These are phyloP conservation scores for Tretioscincus oriximinensis DNA, from an alignment of 2,113 vertebrate species.

Conservation along the genomic window DNA sequence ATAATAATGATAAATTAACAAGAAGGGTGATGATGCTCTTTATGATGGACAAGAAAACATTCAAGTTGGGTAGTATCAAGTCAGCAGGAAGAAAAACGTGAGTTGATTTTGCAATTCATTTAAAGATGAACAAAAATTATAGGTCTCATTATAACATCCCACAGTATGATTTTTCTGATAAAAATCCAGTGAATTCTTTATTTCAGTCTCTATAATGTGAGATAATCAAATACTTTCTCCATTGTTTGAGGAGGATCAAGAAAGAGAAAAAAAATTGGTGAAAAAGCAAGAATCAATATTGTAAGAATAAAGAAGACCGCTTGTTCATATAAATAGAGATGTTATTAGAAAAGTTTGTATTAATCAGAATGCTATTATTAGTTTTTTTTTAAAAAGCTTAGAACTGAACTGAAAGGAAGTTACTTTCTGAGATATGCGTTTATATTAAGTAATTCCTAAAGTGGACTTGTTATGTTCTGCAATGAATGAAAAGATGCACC, in stretches of 20 bases:
- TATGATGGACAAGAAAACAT: not conserved
- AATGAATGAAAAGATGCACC: not conserved
- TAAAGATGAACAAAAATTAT: not conserved
- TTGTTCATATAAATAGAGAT: slow-evolving; percentile 78
- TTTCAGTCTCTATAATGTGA: slow-evolving; percentile 52
- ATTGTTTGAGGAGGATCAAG: slow-evolving; percentile 59
- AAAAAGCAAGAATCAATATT: slow-evolving; percentile 73
- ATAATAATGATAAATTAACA: not conserved
- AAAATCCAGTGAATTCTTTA: slow-evolving; percentile 31
- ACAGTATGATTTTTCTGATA: not conserved
- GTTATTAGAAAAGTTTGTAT: slow-evolving; percentile 80
- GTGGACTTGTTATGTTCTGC: not conserved
- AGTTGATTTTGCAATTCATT: not conserved
- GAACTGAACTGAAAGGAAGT: slow-evolving; percentile 40
- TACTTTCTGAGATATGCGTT: slow-evolving; percentile 15
- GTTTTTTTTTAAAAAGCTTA: slow-evolving; percentile 60
- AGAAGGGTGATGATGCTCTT: not conserved
- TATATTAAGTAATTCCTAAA: not conserved
- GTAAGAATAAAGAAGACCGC: slow-evolving; percentile 80
- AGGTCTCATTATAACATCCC: not conserved
- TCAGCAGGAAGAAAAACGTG: not conserved
- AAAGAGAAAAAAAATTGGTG: slow-evolving; percentile 74
- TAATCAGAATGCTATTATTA: slow-evolving; percentile 76
- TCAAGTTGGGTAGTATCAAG: not conserved
- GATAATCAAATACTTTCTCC: slow-evolving; percentile 66